Conservation (phyloP, 1,140 invertebrate genomes). For the Scaptomyza montana region DNA sequence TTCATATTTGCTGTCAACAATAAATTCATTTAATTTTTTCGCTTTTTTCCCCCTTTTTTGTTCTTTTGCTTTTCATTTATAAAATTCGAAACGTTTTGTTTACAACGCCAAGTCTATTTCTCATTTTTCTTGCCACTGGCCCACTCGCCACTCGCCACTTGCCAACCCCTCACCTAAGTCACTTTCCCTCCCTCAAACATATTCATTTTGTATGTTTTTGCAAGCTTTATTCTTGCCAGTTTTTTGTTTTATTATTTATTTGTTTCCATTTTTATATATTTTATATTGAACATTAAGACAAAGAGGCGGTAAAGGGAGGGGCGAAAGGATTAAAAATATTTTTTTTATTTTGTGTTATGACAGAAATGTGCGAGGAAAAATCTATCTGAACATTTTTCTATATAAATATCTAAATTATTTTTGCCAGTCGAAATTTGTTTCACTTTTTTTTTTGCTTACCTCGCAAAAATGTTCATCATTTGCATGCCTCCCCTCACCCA, state of each 20-base stretch:
- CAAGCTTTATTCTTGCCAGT: too few relatives aligned
- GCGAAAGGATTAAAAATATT: constrained; percentile 54
- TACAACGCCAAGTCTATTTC: constrained; percentile 56
- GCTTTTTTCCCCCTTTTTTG: neutral
- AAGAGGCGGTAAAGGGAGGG: neutral
- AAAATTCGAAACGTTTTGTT: constrained; percentile 63
- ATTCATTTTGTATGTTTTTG: constrained; percentile 35
- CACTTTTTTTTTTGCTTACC: constrained; percentile 20
- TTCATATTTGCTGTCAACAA: constrained; percentile 39
- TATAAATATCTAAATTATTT: too few relatives aligned
- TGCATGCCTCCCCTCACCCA: constrained; percentile 10
- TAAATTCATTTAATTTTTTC: constrained; percentile 65
- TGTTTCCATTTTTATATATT: constrained; percentile 66
- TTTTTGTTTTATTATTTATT: constrained; percentile 63
- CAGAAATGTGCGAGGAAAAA: constrained; percentile 67
- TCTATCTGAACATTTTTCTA: constrained; percentile 46
- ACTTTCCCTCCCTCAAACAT: neutral
- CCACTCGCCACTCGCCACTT: constrained; percentile 6
- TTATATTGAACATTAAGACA: constrained; percentile 50
- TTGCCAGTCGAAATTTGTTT: constrained; percentile 27
- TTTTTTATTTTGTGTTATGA: constrained; percentile 70
- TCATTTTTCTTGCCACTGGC: constrained; percentile 55
- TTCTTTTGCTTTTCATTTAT: constrained; percentile 42
- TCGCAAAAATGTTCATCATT: constrained; percentile 40
- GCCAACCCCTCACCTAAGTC: neutral